These are phyloP conservation scores for Eudorcas thomsonii DNA, from an alignment of 2,113 vertebrate species.

Conservation along the genomic window DNA sequence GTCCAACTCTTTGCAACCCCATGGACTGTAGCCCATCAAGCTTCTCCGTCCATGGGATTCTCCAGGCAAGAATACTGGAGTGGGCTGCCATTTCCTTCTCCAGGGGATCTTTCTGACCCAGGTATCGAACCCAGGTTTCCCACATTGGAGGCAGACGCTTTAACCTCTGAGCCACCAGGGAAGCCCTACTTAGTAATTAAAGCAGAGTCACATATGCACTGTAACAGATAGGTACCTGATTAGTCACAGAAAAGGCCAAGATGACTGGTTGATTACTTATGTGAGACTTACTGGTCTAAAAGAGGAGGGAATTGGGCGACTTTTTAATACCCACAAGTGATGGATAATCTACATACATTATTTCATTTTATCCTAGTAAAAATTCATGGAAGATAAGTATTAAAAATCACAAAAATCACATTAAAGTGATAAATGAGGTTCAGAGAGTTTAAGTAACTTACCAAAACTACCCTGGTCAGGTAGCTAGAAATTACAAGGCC, in stretches of 20 bases:
- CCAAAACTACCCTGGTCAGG: neutral
- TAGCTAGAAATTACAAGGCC: neutral
- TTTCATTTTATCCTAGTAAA: constrained; percentile 5
- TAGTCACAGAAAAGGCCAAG: neutral
- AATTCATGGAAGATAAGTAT: neutral
- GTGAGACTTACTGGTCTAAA: neutral
- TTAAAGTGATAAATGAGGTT: neutral
- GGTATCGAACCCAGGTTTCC: too few species aligned
- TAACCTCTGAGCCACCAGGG: too few species aligned
- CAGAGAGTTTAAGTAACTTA: neutral
- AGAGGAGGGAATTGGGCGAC: neutral
- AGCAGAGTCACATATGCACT: neutral
- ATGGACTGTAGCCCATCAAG: too few species aligned
- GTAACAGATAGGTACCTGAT: neutral
- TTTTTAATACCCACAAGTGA: neutral
- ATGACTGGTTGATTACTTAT: neutral
- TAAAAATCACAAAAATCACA: neutral
- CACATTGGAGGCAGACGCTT: too few species aligned
- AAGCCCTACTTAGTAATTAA: neutral
- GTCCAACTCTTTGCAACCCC: too few species aligned
- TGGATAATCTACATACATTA: neutral
- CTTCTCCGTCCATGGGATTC: too few species aligned
- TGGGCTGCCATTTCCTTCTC: too few species aligned
- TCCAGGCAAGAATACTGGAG: too few species aligned
- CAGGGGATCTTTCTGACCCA: too few species aligned